phyloP scores from a whole-genome alignment of 2,888 invertebrate genomes.

The Tachina grossa region DNA sequence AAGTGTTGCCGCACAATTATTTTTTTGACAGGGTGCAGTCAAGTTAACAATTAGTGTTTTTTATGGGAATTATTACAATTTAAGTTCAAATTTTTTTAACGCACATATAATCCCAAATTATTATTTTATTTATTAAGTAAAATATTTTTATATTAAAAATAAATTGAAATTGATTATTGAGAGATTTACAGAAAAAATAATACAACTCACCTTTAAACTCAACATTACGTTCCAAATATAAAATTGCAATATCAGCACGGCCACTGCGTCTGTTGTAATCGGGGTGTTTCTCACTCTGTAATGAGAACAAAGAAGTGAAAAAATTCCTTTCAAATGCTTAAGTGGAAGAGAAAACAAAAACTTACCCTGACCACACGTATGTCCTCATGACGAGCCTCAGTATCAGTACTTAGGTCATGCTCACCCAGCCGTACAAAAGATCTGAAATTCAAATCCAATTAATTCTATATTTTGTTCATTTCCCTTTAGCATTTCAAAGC shows the following conservation, averaged over 20 bases:
- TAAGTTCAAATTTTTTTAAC: too few relatives aligned
- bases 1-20: too few relatives aligned
- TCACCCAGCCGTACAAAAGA: conserved; percentile 88
- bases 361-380: conserved; percentile 84
- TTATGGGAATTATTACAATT: too few relatives aligned
- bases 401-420: conserved; percentile 86
- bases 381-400: conserved; percentile 85
- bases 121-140: too few relatives aligned
- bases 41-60: too few relatives aligned
- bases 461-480: not conserved
- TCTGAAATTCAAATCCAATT: conserved; percentile 67
- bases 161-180: too few relatives aligned
- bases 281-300: conserved; percentile 76
- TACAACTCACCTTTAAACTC: conserved; percentile 84
- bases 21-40: too few relatives aligned
- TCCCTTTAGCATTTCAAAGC: not conserved
- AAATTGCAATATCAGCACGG: conserved; percentile 91
- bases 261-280: conserved; percentile 82
- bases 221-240: conserved; percentile 86
- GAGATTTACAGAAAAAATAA: too few relatives aligned
- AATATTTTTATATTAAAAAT: too few relatives aligned
- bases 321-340: not conserved
- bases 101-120: too few relatives aligned
- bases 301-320: not conserved
- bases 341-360: conserved; percentile 50